A percentile compares a stretch with the other conserved stretches of the same genome.
Evolutionary conservation across 2,113 vertebrate species (phyloP).

Genomic region (Scomber japonicus): DNA sequence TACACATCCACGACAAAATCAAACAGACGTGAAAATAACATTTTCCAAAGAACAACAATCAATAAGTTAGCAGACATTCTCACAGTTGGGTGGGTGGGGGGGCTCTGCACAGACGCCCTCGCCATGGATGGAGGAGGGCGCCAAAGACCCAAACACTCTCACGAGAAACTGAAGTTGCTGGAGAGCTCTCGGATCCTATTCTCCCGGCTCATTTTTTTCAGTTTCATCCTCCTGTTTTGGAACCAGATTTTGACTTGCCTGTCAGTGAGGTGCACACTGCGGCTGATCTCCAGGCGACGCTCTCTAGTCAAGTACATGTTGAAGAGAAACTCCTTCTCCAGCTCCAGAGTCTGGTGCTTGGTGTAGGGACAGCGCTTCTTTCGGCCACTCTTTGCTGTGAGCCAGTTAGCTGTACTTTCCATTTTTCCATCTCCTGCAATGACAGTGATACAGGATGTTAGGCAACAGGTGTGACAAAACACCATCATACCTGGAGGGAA

Average conservation of each 20-base stretch:
- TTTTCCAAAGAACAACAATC: constrained; percentile 74
- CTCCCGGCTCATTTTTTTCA: constrained; percentile 99
- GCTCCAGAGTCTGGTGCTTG: constrained; percentile 98
- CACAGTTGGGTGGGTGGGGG: constrained; percentile 58
- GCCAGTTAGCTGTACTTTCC: constrained; percentile 94
- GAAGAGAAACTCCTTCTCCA: constrained; percentile 99
- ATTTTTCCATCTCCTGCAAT: constrained; percentile 90
- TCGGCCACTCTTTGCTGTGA: constrained; percentile 97
- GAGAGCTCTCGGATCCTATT: constrained; percentile 98
- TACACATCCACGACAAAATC: constrained; percentile 80
- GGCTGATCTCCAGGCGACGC: constrained; percentile 99
- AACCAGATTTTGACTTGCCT: constrained; percentile 99
- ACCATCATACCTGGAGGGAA: background rate
- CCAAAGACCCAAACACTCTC: constrained; percentile 86
- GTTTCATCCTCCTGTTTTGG: constrained; percentile 99
- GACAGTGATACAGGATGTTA: constrained; percentile 70
- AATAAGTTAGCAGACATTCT: constrained; percentile 84
- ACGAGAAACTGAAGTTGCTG: constrained; percentile 97
- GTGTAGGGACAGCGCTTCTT: constrained; percentile 99
- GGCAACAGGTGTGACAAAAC: constrained; percentile 57
- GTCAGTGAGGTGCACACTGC: constrained; percentile 98
- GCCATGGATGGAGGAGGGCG: constrained; percentile 70
- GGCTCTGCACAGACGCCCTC: constrained; percentile 55
- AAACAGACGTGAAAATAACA: constrained; percentile 75
- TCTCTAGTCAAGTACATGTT: constrained; percentile 99